Conservation (phyloP, 2,797 vertebrate species). For the Semotilus atromaculatus region DNA sequence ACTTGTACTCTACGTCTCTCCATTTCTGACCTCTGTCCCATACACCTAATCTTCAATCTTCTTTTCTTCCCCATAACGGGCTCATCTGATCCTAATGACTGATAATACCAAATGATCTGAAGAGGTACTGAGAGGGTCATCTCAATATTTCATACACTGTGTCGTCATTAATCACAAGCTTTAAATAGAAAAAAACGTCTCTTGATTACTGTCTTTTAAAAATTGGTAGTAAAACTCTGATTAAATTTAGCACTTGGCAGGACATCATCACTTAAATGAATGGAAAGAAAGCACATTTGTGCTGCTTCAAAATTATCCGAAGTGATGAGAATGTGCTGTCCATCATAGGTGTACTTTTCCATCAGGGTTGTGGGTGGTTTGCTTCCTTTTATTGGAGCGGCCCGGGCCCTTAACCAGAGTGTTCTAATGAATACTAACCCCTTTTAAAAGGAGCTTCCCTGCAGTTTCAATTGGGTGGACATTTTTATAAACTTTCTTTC, state of each 20-base stretch:
- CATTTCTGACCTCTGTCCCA: constrained; percentile 28
- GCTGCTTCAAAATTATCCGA: background rate
- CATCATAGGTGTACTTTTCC: constrained; percentile 29
- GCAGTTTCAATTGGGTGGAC: constrained; percentile 65
- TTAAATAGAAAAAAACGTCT: constrained; percentile 36
- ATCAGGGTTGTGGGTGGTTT: constrained; percentile 47
- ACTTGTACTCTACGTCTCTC: background rate
- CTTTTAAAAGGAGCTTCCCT: constrained; percentile 63
- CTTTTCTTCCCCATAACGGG: constrained; percentile 20
- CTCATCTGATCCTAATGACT: constrained; percentile 42
- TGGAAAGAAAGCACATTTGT: background rate
- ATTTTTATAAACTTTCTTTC: constrained; percentile 70
- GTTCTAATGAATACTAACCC: constrained; percentile 63
- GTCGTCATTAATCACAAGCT: constrained; percentile 42
- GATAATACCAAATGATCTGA: constrained; percentile 46
- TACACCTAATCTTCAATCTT: constrained; percentile 47
- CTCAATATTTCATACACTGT: constrained; percentile 41
- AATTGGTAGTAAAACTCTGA: constrained; percentile 11
- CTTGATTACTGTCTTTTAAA: constrained; percentile 18
- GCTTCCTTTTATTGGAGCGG: constrained; percentile 35
- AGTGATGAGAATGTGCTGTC: background rate
- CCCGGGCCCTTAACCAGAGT: constrained; percentile 44
- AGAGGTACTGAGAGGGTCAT: constrained; percentile 26
- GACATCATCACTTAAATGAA: background rate
- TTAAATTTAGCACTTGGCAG: constrained; percentile 18